Conservation (phyloP, 2,113 vertebrate genomes). For the Ictalurus furcatus region DNA sequence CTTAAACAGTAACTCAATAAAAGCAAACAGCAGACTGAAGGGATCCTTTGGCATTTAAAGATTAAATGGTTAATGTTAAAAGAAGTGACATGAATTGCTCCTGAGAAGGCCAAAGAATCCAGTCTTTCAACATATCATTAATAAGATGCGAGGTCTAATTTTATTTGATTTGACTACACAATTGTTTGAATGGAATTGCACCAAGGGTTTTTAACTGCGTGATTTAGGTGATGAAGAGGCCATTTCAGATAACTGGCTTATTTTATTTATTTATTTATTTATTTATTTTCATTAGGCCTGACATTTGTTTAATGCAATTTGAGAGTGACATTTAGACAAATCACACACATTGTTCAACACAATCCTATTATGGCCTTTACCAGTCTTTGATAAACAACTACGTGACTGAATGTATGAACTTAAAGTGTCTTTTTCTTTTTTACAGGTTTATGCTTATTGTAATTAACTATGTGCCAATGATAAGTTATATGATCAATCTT, state of each 20-base stretch:
- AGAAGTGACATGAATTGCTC: neutral
- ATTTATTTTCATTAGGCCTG: neutral
- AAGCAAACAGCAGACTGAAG: neutral
- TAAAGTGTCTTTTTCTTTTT: neutral
- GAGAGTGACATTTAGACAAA: constrained; percentile 44
- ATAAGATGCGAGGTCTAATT: neutral
- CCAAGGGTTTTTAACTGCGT: neutral
- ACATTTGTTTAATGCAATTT: constrained; percentile 41
- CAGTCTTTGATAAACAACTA: neutral
- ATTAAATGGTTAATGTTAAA: neutral
- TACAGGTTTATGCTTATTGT: too few relatives aligned
- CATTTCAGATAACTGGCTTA: neutral
- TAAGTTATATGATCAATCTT: neutral
- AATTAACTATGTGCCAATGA: neutral
- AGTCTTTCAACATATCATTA: neutral
- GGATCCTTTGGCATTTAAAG: constrained; percentile 36
- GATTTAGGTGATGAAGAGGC: neutral
- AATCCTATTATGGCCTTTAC: constrained; percentile 8
- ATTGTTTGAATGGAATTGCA: neutral
- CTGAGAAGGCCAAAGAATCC: constrained; percentile 1
- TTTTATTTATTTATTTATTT: neutral
- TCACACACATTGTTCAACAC: neutral
- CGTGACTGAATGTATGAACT: neutral
- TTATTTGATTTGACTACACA: neutral
- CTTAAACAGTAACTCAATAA: constrained; percentile 47